phyloP scores from a whole-genome alignment of 2,797 vertebrate genomes.

The Rhabdophis nuchalis region DNA sequence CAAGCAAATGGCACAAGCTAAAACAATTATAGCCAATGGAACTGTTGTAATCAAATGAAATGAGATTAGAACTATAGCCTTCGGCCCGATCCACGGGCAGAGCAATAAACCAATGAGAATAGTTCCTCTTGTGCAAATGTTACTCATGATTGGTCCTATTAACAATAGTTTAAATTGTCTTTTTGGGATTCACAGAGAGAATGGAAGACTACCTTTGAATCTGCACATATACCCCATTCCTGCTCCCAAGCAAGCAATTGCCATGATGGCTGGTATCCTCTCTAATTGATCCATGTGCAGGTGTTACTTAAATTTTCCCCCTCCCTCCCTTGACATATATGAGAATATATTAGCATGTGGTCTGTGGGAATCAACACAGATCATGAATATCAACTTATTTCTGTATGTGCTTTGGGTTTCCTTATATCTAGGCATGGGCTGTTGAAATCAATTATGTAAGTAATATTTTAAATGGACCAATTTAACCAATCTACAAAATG shows the following conservation, averaged over 20 bases:
- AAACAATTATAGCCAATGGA: not conserved
- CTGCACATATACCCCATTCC: not conserved
- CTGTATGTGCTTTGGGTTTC: not conserved
- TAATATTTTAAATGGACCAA: not conserved
- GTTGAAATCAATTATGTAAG: not conserved
- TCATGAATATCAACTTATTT: not conserved
- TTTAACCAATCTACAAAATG: conserved; percentile 4
- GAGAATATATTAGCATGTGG: not conserved
- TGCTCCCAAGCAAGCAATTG: not conserved
- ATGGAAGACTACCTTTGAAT: not conserved
- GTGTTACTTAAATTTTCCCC: not conserved
- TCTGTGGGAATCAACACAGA: not conserved
- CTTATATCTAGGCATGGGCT: not conserved
- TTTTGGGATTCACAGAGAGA: not conserved
- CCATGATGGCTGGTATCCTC: not conserved
- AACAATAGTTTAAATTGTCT: not conserved
- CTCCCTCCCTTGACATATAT: not conserved
- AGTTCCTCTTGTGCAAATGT: not conserved
- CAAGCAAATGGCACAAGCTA: not conserved
- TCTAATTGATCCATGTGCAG: not conserved
- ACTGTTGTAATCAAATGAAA: not conserved
- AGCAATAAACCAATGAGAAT: not conserved
- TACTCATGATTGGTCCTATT: not conserved
- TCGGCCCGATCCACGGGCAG: not conserved
- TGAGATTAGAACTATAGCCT: not conserved